phyloP scores from a whole-genome alignment of 2,113 vertebrate genomes.

The Pholis gunnellus region DNA sequence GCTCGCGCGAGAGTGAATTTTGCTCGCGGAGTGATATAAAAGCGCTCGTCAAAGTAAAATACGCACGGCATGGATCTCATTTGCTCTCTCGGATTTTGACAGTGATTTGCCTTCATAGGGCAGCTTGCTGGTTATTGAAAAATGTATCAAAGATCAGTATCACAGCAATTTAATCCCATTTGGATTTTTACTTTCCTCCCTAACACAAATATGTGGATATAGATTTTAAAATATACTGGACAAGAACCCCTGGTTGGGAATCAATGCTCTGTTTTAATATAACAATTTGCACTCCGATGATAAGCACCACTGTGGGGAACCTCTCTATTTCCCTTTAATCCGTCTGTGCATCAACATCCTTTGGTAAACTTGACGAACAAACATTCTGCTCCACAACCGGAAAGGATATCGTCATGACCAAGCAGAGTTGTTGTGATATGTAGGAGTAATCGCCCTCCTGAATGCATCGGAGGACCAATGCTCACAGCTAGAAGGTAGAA shows the following conservation, averaged over 20 bases:
- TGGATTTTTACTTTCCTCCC: not conserved
- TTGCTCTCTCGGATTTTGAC: too few relatives aligned
- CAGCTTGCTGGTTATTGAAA: not conserved
- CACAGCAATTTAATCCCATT: not conserved
- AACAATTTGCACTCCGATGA: not conserved
- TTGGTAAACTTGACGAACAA: slow-evolving; percentile 49
- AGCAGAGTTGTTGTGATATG: slow-evolving; percentile 19
- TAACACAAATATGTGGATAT: not conserved
- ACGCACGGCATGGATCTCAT: too few relatives aligned
- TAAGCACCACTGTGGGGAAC: not conserved
- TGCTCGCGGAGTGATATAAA: too few relatives aligned
- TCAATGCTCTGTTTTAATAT: not conserved
- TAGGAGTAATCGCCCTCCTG: not conserved
- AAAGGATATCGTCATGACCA: slow-evolving; percentile 1
- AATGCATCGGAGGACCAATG: not conserved
- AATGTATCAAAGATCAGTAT: not conserved
- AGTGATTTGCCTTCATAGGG: too few relatives aligned
- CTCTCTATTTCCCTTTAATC: not conserved
- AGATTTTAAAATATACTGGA: not conserved
- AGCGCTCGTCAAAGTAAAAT: too few relatives aligned
- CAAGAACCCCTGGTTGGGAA: not conserved
- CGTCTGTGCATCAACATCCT: slow-evolving; percentile 25
- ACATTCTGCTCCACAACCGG: not conserved
- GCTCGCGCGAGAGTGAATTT: too few relatives aligned
- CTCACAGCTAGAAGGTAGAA: slow-evolving; percentile 20